Percentiles rank a stretch among this genome's conserved stretches.
These are phyloP conservation scores for Diabrotica virgifera DNA, from an alignment of 1,140 invertebrate species.

Conservation along the genomic window DNA sequence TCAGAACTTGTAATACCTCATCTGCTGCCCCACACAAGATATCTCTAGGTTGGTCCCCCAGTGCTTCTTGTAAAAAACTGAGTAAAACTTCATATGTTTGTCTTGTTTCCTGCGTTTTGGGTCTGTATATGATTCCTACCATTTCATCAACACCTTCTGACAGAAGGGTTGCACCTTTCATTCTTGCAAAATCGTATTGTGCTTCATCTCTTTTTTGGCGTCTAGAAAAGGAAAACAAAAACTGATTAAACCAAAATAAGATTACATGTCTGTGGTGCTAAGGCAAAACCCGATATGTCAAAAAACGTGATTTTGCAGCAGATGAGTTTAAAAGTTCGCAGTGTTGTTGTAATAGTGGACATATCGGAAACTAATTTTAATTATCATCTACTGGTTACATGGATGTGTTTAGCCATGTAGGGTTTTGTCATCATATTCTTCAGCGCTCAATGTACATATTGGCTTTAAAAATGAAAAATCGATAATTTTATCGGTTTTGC, in stretches of 20 bases:
- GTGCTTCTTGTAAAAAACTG: constrained; percentile 94
- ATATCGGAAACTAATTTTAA: too few relatives aligned
- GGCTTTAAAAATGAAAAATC: too few relatives aligned
- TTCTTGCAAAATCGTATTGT: constrained; percentile 85
- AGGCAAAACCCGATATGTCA: too few relatives aligned
- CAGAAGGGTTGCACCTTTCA: constrained; percentile 82
- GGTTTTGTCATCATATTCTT: too few relatives aligned
- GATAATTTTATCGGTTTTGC: too few relatives aligned
- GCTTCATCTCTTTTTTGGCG: constrained; percentile 87
- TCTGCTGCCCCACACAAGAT: constrained; percentile 97
- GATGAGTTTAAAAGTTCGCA: too few relatives aligned
- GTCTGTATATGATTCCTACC: constrained; percentile 91
- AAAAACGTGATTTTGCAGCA: too few relatives aligned
- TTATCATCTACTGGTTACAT: too few relatives aligned
- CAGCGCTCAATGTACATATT: too few relatives aligned
- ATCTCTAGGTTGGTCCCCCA: constrained; percentile 96
- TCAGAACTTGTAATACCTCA: constrained; percentile 92
- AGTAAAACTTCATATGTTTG: constrained; percentile 96
- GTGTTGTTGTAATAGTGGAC: too few relatives aligned
- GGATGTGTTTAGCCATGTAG: too few relatives aligned
- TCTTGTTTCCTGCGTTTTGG: constrained; percentile 95
- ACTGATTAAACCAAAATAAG: neutral
- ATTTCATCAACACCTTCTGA: constrained; percentile 90
- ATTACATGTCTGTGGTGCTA: too few relatives aligned
- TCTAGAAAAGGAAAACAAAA: constrained; percentile 47